phyloP scores from a whole-genome alignment of 2,797 vertebrate genomes.

The Fistularia commersonii region DNA sequence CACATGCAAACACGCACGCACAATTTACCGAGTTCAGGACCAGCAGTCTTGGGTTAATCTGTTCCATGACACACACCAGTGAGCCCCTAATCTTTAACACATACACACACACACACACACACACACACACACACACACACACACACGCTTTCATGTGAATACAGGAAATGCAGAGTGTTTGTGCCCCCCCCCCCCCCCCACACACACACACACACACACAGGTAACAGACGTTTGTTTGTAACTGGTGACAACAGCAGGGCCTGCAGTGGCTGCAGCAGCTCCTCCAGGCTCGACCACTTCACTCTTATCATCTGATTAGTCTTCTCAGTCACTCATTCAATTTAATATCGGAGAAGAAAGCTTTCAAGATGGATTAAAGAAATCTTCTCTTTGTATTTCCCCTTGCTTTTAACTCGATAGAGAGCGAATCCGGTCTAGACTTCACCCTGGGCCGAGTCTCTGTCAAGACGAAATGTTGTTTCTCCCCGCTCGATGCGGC shows the following conservation, averaged over 20 bases:
- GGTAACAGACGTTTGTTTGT: not conserved
- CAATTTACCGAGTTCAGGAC: no score
- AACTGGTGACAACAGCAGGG: not conserved
- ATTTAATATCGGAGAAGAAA: slow-evolving; percentile 21
- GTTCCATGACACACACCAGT: no score
- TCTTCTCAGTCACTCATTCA: slow-evolving; percentile 15
- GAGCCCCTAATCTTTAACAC: no score
- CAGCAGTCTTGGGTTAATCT: no score
- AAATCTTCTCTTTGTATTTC: slow-evolving; percentile 8
- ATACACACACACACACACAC: slow-evolving; percentile 3
- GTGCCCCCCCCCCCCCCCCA: slow-evolving; percentile 6
- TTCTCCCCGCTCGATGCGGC: slow-evolving; percentile 14
- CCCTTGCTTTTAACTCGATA: slow-evolving; percentile 59
- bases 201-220: no score
- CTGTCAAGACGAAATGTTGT: slow-evolving; percentile 25
- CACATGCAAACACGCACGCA: no score
- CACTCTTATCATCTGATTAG: slow-evolving; percentile 8
- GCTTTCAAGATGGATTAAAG: slow-evolving; percentile 20
- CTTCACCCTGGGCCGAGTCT: slow-evolving; percentile 25
- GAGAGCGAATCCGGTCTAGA: slow-evolving; percentile 71
- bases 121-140: slow-evolving; percentile 19
- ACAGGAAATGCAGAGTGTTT: slow-evolving; percentile 40
- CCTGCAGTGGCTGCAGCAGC: slow-evolving; percentile 1
- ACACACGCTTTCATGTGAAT: slow-evolving; percentile 29
- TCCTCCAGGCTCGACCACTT: slow-evolving; percentile 1